Percentiles rank a stretch among this genome's conserved stretches.
Evolutionary conservation across 2,888 invertebrate species (phyloP).

Genomic region (Pandemis corylana): DNA sequence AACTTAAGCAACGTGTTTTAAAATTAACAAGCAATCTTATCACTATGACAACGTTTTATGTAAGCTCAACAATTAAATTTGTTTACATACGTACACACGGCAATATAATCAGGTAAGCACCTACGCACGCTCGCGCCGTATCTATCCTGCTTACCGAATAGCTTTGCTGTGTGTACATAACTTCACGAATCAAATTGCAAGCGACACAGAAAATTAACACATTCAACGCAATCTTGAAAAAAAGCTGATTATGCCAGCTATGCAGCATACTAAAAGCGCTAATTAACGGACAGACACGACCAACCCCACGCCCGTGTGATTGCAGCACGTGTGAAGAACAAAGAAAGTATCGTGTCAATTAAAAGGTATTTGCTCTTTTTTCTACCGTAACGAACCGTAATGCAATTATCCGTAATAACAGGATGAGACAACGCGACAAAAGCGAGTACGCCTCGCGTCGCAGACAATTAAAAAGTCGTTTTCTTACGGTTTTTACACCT

Average conservation of each 20-base stretch:
- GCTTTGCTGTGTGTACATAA: too few species aligned
- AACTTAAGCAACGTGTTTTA: too few species aligned
- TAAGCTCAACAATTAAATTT: too few species aligned
- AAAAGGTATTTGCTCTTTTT: constrained; percentile 78
- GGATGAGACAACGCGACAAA: constrained; percentile 80
- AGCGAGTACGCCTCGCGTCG: constrained; percentile 72
- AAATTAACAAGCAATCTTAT: too few species aligned
- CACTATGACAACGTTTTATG: too few species aligned
- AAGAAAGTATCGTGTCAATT: constrained; percentile 82
- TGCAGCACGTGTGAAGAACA: constrained; percentile 74
- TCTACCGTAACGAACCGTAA: constrained; percentile 83
- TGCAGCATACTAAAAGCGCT: background rate
- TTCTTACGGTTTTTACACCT: constrained; percentile 80
- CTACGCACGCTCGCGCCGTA: too few species aligned
- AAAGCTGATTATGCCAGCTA: constrained; percentile 1
- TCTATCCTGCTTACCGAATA: too few species aligned
- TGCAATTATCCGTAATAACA: constrained; percentile 84
- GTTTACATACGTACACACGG: too few species aligned
- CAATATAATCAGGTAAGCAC: too few species aligned
- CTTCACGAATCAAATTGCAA: background rate
- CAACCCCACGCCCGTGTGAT: constrained; percentile 63
- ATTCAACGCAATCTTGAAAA: background rate
- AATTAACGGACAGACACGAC: constrained; percentile 34
- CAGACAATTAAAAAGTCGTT: constrained; percentile 84
- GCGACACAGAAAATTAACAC: background rate